Percentiles rank a stretch among this genome's conserved stretches.
phyloP scores from a whole-genome alignment of 2,113 vertebrate species.

The Odontophorus gujanensis region DNA sequence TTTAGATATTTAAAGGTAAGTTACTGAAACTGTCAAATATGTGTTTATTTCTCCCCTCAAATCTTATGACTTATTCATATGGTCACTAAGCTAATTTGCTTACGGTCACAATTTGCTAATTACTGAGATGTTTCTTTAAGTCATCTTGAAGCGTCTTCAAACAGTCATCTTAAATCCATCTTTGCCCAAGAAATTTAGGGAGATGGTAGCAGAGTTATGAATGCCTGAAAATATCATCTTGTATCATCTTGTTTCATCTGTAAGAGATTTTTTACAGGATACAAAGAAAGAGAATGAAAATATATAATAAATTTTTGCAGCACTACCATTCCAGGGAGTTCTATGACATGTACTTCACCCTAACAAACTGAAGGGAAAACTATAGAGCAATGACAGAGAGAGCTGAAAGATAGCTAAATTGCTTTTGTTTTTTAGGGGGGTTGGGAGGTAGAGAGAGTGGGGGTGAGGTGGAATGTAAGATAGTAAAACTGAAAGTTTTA shows the following conservation, averaged over 20 bases:
- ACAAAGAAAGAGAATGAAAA: background rate
- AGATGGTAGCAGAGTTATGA: background rate
- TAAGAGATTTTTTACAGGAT: background rate
- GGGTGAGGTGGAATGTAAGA: background rate
- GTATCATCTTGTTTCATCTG: background rate
- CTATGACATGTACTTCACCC: background rate
- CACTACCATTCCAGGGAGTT: background rate
- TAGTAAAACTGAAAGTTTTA: background rate
- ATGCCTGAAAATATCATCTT: background rate
- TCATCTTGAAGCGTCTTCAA: background rate
- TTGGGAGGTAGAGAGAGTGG: background rate
- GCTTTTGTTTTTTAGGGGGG: background rate
- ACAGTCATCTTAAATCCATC: background rate
- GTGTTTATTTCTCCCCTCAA: background rate
- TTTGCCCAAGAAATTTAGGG: background rate
- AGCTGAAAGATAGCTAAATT: background rate
- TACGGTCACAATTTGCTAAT: background rate
- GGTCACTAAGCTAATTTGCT: background rate
- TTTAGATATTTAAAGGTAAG: background rate
- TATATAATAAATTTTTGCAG: background rate
- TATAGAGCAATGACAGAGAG: background rate
- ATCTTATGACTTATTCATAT: background rate
- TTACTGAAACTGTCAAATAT: background rate
- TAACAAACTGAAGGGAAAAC: background rate
- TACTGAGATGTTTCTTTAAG: background rate